Conservation (phyloP, 2,888 invertebrate species). For the Melanotus villosus region DNA sequence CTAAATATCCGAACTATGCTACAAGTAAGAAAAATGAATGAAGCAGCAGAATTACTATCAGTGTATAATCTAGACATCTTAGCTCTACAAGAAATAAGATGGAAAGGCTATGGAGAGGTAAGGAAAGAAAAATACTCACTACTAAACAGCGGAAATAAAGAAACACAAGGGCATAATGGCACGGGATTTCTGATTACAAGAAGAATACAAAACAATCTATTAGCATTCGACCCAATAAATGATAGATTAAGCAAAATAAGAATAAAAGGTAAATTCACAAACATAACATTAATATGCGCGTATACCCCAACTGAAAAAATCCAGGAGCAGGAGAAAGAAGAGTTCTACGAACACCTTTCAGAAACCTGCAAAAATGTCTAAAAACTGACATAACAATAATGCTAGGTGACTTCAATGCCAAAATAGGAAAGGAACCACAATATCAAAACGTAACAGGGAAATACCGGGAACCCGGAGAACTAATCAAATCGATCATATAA, state of each 20-base stretch:
- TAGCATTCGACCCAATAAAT: neutral
- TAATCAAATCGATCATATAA: neutral
- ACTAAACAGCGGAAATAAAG: neutral
- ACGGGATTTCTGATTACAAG: neutral
- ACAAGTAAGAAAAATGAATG: too few species aligned
- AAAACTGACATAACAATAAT: too few species aligned
- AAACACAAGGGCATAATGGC: neutral
- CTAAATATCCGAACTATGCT: too few species aligned
- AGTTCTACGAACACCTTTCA: too few species aligned
- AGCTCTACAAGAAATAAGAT: slow-evolving; percentile 39
- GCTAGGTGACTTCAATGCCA: neutral
- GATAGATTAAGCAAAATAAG: neutral
- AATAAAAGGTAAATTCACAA: neutral
- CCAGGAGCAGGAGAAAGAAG: too few species aligned
- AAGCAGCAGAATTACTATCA: too few species aligned
- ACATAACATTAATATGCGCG: neutral
- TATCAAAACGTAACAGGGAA: neutral
- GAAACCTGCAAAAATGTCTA: too few species aligned
- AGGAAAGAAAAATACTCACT: neutral
- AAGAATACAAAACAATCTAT: neutral
- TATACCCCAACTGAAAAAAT: neutral
- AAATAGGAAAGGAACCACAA: neutral
- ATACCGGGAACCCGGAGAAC: neutral
- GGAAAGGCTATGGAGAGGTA: neutral
- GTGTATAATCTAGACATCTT: too few species aligned